Evolutionary conservation across 2,113 vertebrate species (phyloP).

Genomic region (Excalfactoria chinensis): DNA sequence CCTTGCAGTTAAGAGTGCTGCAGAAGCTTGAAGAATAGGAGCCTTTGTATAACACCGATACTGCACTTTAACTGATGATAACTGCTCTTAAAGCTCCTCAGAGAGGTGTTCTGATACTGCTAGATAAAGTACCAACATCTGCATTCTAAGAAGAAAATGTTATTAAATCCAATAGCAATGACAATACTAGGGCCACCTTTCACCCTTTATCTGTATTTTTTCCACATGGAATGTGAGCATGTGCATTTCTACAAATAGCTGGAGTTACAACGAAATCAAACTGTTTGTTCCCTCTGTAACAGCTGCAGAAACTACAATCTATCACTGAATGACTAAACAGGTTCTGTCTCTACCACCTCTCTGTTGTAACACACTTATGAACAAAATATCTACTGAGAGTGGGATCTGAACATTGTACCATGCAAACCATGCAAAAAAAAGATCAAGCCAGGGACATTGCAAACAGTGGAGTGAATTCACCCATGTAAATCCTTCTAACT

Average conservation of each 20-base stretch:
- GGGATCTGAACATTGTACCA: constrained; percentile 76
- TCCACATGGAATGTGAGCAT: background rate
- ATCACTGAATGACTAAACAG: background rate
- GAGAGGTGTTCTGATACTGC: background rate
- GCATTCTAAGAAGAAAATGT: background rate
- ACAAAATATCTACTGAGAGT: background rate
- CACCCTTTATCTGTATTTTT: background rate
- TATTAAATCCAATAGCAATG: background rate
- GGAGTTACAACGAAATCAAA: background rate
- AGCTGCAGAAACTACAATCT: background rate
- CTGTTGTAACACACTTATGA: background rate
- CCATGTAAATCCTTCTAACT: constrained; percentile 47
- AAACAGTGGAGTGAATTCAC: constrained; percentile 18
- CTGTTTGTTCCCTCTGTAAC: background rate
- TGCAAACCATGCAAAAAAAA: constrained; percentile 32
- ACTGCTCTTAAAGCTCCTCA: background rate
- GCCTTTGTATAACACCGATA: background rate
- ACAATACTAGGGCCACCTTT: background rate
- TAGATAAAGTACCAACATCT: background rate
- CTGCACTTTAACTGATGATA: background rate
- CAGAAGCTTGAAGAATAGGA: background rate
- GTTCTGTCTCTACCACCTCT: accelerated
- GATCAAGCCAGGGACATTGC: constrained; percentile 81
- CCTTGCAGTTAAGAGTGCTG: background rate
- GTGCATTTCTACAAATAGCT: background rate